These are phyloP conservation scores for Peromyscus eremicus DNA, from an alignment of 2,797 vertebrate genomes.

Conservation along the genomic window DNA sequence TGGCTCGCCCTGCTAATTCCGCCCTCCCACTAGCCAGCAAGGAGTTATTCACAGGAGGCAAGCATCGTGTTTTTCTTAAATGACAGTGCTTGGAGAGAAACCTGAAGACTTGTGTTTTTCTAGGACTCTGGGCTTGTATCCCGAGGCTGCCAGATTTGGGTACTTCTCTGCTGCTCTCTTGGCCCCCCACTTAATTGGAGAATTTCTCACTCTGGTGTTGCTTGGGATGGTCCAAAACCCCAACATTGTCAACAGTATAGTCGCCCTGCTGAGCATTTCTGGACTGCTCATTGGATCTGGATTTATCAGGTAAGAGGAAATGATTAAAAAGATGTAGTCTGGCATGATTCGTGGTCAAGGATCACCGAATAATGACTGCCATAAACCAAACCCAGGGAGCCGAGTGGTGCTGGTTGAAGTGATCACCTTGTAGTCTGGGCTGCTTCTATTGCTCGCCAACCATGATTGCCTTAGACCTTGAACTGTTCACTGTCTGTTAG, in stretches of 20 bases:
- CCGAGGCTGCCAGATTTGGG: constrained; percentile 92
- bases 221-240: constrained; percentile 95
- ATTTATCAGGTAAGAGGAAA: constrained; percentile 92
- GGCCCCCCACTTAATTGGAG: constrained; percentile 93
- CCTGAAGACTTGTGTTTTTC: constrained; percentile 72
- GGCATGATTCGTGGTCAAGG: not conserved
- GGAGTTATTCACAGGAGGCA: constrained; percentile 13
- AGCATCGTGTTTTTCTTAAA: constrained; percentile 13
- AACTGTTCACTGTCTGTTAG: not conserved
- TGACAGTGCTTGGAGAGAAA: constrained; percentile 25
- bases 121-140: constrained; percentile 94
- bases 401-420: not conserved
- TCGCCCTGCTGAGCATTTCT: constrained; percentile 94
- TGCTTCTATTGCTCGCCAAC: not conserved
- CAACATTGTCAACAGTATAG: constrained; percentile 94
- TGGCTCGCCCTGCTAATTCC: not conserved
- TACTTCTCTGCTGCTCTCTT: constrained; percentile 94
- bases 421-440: not conserved
- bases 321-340: not conserved
- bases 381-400: not conserved
- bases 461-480: not conserved
- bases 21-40: not conserved
- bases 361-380: not conserved
- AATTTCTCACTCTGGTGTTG: constrained; percentile 93
- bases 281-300: constrained; percentile 95